A percentile compares a stretch with the other conserved stretches of the same genome.
Evolutionary conservation across 2,888 invertebrate species (phyloP).

Genomic region (Anoplius nigerrimus): DNA sequence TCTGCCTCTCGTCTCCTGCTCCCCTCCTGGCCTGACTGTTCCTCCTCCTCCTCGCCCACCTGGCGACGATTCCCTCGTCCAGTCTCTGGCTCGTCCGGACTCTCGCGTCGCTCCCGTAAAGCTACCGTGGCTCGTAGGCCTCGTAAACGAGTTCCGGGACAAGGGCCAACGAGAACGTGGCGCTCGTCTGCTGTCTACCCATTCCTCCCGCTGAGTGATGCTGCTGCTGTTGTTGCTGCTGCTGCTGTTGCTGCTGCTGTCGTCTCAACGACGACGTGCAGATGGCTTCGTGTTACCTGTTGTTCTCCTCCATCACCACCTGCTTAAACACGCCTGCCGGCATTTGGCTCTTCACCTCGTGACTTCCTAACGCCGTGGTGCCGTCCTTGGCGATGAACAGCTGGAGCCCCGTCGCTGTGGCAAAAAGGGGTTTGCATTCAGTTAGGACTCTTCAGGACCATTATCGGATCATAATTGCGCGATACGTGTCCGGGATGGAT

Average conservation of each 20-base stretch:
- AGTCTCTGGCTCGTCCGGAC: background rate
- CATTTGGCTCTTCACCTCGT: conserved; percentile 87
- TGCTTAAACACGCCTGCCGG: conserved; percentile 85
- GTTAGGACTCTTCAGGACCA: too few species aligned
- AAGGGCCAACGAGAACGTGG: conserved; percentile 67
- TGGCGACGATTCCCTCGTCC: conserved; percentile 43
- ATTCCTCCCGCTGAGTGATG: conserved; percentile 28
- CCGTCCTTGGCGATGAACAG: conserved; percentile 93
- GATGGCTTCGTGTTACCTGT: conserved; percentile 79
- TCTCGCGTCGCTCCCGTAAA: conserved; percentile 27
- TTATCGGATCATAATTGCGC: too few species aligned
- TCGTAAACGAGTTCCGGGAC: conserved; percentile 73
- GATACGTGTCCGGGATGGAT: too few species aligned
- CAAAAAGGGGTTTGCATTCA: too few species aligned
- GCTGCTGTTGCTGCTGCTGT: conserved; percentile 65
- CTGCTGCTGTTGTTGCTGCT: conserved; percentile 65
- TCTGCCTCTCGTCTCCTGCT: conserved; percentile 15
- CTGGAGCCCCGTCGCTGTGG: conserved; percentile 90
- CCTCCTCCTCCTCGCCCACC: too few species aligned
- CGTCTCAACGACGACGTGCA: conserved; percentile 54
- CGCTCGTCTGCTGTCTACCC: conserved; percentile 52
- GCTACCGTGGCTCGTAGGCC: conserved; percentile 69
- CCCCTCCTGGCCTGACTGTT: too few species aligned
- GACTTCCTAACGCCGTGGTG: conserved; percentile 89
- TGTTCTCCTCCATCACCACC: conserved; percentile 86